These are phyloP conservation scores for Orchestes rusci DNA, from an alignment of 2,888 invertebrate species.

Conservation along the genomic window DNA sequence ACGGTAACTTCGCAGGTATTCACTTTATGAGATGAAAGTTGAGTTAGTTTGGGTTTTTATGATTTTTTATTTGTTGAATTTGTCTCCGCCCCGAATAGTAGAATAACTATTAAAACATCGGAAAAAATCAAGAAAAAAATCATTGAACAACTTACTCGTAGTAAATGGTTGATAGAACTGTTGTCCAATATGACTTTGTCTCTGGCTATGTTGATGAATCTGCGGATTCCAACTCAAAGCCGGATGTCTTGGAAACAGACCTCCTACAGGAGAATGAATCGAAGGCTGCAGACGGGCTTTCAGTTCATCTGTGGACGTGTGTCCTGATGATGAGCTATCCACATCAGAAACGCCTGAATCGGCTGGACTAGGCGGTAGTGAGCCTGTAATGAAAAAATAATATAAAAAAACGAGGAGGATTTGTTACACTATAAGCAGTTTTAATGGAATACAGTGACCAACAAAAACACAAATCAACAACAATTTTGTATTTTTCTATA, in stretches of 20 bases:
- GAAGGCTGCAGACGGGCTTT: conserved; percentile 78
- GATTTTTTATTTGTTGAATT: too few species aligned
- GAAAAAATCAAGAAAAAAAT: too few species aligned
- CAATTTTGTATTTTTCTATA: too few species aligned
- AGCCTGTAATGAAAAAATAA: conserved; percentile 54
- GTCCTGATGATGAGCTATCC: conserved; percentile 81
- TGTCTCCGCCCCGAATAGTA: too few species aligned
- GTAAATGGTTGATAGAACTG: conserved; percentile 38
- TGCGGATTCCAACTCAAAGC: conserved; percentile 32
- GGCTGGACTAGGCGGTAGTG: conserved; percentile 93
- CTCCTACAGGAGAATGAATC: conserved; percentile 40
- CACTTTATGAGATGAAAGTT: too few species aligned
- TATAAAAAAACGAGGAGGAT: conserved; percentile 6
- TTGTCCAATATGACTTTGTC: conserved; percentile 34
- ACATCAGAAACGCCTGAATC: conserved; percentile 97
- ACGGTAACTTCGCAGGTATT: too few species aligned
- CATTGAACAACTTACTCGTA: conserved; percentile 36
- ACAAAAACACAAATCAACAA: too few species aligned
- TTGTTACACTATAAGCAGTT: too few species aligned
- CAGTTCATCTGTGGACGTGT: conserved; percentile 71
- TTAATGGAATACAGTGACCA: too few species aligned
- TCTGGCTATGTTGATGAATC: conserved; percentile 30
- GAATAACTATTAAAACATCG: too few species aligned
- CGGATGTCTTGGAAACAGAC: conserved; percentile 34
- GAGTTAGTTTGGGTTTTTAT: too few species aligned